Evolutionary conservation across 2,888 invertebrate species (phyloP).

Genomic region (Bombylius major): DNA sequence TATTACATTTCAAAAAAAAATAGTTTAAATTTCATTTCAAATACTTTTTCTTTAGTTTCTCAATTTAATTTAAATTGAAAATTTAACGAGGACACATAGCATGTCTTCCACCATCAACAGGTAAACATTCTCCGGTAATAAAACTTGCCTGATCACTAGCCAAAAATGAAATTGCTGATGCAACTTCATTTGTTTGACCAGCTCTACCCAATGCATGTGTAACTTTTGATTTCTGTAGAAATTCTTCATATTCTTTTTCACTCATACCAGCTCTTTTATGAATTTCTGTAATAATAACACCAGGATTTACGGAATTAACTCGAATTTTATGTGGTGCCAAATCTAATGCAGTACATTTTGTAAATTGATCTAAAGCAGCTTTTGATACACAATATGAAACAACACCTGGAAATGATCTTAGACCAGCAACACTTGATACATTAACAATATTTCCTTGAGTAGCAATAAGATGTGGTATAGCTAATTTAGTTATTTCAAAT

Average conservation of each 20-base stretch:
- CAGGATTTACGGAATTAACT: conserved; percentile 86
- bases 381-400: conserved; percentile 88
- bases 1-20: too few relatives aligned
- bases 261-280: conserved; percentile 73
- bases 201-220: conserved; percentile 84
- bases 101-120: conserved; percentile 52
- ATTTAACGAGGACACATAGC: conserved; percentile 54
- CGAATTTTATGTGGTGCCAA: conserved; percentile 64
- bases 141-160: conserved; percentile 63
- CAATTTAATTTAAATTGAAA: too few relatives aligned
- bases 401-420: conserved; percentile 78
- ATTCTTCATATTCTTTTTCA: conserved; percentile 61
- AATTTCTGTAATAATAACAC: conserved; percentile 78
- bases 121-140: conserved; percentile 56
- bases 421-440: conserved; percentile 83
- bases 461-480: conserved; percentile 67
- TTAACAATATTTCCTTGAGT: conserved; percentile 81
- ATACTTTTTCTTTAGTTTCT: too few relatives aligned
- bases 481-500: conserved; percentile 68
- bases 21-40: too few relatives aligned
- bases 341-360: conserved; percentile 77
- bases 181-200: conserved; percentile 74
- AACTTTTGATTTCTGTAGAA: conserved; percentile 64
- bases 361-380: conserved; percentile 87
- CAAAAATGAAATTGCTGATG: conserved; percentile 75